phyloP scores from a whole-genome alignment of 2,888 invertebrate species.

The Trissolcus japonicus region DNA sequence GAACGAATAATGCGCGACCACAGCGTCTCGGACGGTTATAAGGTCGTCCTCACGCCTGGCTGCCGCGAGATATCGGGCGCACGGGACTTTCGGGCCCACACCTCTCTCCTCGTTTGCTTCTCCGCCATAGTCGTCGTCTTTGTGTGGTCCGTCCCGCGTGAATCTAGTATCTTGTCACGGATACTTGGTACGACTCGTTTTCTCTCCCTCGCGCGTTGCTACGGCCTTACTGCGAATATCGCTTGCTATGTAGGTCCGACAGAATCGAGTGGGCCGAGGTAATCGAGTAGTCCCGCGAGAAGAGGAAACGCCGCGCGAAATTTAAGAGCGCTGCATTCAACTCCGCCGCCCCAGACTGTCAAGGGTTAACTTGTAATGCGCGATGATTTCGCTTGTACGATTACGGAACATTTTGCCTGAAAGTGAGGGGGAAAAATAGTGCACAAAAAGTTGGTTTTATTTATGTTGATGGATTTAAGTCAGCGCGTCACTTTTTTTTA shows the following conservation, averaged over 20 bases:
- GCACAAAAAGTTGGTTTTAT: too few relatives aligned
- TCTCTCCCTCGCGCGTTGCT: constrained; percentile 51
- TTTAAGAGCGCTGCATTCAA: constrained; percentile 56
- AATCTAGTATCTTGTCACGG: constrained; percentile 72
- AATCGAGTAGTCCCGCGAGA: constrained; percentile 59
- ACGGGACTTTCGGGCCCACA: constrained; percentile 56
- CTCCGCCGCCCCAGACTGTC: too few relatives aligned
- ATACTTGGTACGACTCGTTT: constrained; percentile 62
- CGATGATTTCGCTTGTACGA: too few relatives aligned
- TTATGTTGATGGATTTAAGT: too few relatives aligned
- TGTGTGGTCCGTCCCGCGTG: constrained; percentile 64
- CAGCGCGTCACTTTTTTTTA: too few relatives aligned
- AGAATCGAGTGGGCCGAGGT: constrained; percentile 60
- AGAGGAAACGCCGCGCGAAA: constrained; percentile 49
- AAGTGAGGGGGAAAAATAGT: too few relatives aligned
- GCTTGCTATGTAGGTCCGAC: constrained; percentile 54
- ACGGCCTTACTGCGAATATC: constrained; percentile 50
- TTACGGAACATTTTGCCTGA: too few relatives aligned
- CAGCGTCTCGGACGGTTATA: constrained; percentile 51
- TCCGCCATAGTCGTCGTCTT: constrained; percentile 53
- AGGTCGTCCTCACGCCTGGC: constrained; percentile 55
- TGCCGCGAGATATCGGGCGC: constrained; percentile 59
- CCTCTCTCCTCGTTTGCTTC: constrained; percentile 48
- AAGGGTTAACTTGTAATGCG: too few relatives aligned
- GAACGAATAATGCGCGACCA: constrained; percentile 51